A percentile compares a stretch with the other conserved stretches of the same genome.
Evolutionary conservation across 2,113 vertebrate species (phyloP).

Genomic region (Sphaerodactylus townsendi): DNA sequence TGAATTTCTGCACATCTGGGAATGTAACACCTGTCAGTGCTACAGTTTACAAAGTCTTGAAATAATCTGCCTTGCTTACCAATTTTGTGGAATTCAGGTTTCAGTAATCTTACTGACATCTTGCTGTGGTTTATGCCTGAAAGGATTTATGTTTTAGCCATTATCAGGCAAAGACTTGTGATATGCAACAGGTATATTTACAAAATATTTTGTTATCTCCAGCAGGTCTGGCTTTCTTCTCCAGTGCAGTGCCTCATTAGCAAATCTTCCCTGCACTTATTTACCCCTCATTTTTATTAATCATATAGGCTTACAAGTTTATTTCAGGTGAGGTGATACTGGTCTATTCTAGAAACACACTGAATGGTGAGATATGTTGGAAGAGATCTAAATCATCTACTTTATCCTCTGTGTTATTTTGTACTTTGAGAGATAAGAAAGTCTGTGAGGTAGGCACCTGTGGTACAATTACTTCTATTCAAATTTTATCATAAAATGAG

Average conservation of each 20-base stretch:
- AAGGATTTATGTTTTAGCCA: conserved; percentile 26
- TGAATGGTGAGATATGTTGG: conserved; percentile 1
- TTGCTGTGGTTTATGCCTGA: conserved; percentile 35
- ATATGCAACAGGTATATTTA: conserved; percentile 36
- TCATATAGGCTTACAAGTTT: neutral
- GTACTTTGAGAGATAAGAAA: neutral
- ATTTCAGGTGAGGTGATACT: conserved; percentile 1
- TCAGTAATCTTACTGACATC: conserved; percentile 18
- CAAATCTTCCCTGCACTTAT: conserved; percentile 41
- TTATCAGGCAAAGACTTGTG: conserved; percentile 22
- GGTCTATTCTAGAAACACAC: conserved; percentile 3
- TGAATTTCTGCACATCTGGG: conserved; percentile 5
- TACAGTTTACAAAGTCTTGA: conserved; percentile 15
- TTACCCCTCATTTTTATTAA: conserved; percentile 31
- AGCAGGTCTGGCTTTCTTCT: conserved; percentile 29
- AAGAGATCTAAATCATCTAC: conserved; percentile 6
- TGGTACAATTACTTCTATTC: neutral
- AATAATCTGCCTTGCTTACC: conserved; percentile 16
- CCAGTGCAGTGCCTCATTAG: conserved; percentile 19
- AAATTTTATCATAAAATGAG: neutral
- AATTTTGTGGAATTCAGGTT: conserved; percentile 30
- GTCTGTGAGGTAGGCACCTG: neutral
- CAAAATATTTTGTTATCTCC: conserved; percentile 50
- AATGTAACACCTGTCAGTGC: conserved; percentile 12
- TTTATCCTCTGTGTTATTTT: neutral